Conservation (phyloP, 2,113 vertebrate genomes). For the Ceuthmochares aereus region DNA sequence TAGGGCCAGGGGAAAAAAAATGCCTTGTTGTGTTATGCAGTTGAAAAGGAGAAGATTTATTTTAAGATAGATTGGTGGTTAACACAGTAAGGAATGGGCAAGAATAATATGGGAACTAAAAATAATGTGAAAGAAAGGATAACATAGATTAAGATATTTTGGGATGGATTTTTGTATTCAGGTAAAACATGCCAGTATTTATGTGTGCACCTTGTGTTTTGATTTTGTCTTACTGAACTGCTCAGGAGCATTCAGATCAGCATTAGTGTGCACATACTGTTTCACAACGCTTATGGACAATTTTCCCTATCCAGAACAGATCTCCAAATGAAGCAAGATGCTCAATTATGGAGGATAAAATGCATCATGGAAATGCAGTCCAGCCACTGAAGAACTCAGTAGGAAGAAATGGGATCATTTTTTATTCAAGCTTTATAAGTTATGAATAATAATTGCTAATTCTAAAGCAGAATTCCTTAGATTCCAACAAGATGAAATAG, state of each 20-base stretch:
- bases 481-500: not conserved
- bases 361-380: not conserved
- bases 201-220: not conserved
- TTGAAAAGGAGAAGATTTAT: constrained; percentile 10
- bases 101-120: not conserved
- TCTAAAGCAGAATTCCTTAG: not conserved
- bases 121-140: not conserved
- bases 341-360: not conserved
- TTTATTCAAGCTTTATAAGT: not conserved
- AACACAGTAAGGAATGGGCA: not conserved
- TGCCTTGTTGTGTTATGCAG: not conserved
- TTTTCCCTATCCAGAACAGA: not conserved
- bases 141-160: not conserved
- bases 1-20: not conserved
- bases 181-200: not conserved
- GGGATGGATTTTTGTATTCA: not conserved
- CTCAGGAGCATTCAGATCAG: not conserved
- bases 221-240: not conserved
- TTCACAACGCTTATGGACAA: not conserved
- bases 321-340: not conserved
- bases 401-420: not conserved
- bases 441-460: not conserved
- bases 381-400: not conserved
- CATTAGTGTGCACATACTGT: not conserved
- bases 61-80: not conserved